A percentile compares a stretch with the other conserved stretches of the same genome.
Evolutionary conservation across 2,888 invertebrate genomes (phyloP).

Genomic region (Netelia fuscicornis): DNA sequence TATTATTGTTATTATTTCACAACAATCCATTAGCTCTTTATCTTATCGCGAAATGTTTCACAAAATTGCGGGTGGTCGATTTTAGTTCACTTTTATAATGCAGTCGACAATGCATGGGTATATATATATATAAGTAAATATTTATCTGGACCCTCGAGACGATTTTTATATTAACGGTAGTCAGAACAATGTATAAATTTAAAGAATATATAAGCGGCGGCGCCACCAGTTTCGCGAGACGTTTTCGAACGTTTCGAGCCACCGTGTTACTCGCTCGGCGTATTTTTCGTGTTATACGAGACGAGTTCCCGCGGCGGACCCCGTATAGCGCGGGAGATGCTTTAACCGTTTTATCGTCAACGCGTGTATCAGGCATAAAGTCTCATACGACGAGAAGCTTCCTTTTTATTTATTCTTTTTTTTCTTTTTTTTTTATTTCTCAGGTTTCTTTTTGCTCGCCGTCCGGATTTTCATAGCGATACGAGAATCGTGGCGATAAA

Average conservation of each 20-base stretch:
- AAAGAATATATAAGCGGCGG: background rate
- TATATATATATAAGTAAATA: slow-evolving; percentile 1
- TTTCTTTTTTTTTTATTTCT: slow-evolving; percentile 4
- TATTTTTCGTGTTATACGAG: slow-evolving; percentile 32
- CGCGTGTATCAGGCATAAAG: slow-evolving; percentile 16
- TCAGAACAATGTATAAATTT: slow-evolving; percentile 23
- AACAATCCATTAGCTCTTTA: background rate
- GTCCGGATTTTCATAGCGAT: slow-evolving; percentile 62
- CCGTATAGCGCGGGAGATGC: slow-evolving; percentile 19
- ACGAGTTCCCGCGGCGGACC: slow-evolving; percentile 8
- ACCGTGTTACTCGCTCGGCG: slow-evolving; percentile 44
- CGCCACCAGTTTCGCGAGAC: slow-evolving; percentile 24
- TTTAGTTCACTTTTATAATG: slow-evolving; percentile 28
- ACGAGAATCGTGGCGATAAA: slow-evolving; percentile 68
- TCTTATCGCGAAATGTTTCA: background rate
- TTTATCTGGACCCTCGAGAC: background rate
- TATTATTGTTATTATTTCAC: background rate
- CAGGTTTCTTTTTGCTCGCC: slow-evolving; percentile 9
- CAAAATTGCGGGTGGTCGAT: slow-evolving; percentile 51
- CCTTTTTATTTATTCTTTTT: slow-evolving; percentile 6
- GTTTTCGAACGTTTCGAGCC: slow-evolving; percentile 31
- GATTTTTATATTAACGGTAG: slow-evolving; percentile 24
- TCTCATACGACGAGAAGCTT: slow-evolving; percentile 38
- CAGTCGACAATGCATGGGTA: background rate
- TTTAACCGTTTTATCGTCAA: slow-evolving; percentile 48